Evolutionary conservation across 2,113 vertebrate genomes (phyloP).

Genomic region (Corythornis cristatus): DNA sequence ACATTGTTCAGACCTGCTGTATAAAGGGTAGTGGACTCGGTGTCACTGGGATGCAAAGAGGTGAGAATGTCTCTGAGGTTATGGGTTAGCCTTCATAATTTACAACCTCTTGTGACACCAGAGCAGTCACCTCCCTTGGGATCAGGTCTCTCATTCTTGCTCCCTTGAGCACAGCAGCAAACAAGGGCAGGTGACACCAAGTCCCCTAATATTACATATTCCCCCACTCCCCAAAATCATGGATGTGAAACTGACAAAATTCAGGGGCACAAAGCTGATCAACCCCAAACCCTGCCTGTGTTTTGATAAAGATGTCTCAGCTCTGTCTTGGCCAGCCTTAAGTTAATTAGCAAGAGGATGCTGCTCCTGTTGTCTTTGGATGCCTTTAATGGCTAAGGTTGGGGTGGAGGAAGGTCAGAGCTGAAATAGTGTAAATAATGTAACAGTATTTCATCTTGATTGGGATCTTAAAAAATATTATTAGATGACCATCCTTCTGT

Average conservation of each 20-base stretch:
- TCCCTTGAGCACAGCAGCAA: neutral
- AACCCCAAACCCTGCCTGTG: neutral
- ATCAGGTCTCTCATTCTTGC: neutral
- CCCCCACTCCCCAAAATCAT: neutral
- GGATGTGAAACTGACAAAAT: neutral
- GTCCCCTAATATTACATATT: neutral
- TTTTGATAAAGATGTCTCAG: neutral
- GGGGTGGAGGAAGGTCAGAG: constrained; percentile 29
- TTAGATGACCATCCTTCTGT: constrained; percentile 10
- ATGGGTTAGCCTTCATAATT: neutral
- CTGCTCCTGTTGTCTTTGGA: constrained; percentile 56
- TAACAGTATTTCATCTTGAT: constrained; percentile 21
- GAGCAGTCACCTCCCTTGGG: neutral
- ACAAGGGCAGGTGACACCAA: neutral
- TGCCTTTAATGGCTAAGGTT: neutral
- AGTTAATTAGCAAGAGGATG: constrained; percentile 22
- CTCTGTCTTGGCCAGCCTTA: neutral
- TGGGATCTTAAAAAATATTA: constrained; percentile 29
- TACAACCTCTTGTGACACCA: neutral
- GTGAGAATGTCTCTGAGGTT: neutral
- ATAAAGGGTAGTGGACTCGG: neutral
- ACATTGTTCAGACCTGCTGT: neutral
- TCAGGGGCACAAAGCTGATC: neutral
- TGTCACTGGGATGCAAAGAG: neutral
- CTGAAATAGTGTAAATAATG: constrained; percentile 21